These are phyloP conservation scores for Huso huso DNA, from an alignment of 2,797 vertebrate genomes.

Conservation along the genomic window DNA sequence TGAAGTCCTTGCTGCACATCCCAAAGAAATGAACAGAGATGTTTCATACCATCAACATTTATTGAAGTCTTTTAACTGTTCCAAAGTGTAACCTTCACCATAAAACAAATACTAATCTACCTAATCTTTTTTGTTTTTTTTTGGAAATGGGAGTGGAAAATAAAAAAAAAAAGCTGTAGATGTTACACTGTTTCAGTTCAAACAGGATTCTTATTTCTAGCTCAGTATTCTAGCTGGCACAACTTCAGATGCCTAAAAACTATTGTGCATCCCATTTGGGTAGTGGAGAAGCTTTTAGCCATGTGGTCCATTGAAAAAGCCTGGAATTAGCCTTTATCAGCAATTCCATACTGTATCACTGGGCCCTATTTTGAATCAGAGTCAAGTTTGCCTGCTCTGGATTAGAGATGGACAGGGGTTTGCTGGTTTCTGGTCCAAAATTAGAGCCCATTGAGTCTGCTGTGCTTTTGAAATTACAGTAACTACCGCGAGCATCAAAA, in stretches of 20 bases:
- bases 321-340: conserved; percentile 72
- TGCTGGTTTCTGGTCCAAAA: conserved; percentile 62
- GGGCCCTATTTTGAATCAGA: conserved; percentile 60
- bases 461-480: conserved; percentile 63
- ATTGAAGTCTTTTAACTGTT: conserved; percentile 30
- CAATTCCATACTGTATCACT: conserved; percentile 66
- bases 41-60: background rate
- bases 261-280: conserved; percentile 29
- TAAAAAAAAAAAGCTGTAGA: conserved; percentile 14
- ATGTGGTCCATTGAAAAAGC: conserved; percentile 26
- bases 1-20: no score
- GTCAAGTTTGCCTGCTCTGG: conserved; percentile 52
- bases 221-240: conserved; percentile 30
- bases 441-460: conserved; percentile 63
- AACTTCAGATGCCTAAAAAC: conserved; percentile 24
- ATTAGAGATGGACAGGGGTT: conserved; percentile 66
- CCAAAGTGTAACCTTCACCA: conserved; percentile 15
- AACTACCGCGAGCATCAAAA: conserved; percentile 55
- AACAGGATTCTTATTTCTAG: conserved; percentile 22
- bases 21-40: no score
- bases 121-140: conserved; percentile 18
- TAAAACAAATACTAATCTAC: conserved; percentile 5
- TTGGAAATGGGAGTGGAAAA: conserved; percentile 24
- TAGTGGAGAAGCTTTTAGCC: conserved; percentile 22
- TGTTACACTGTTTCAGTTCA: conserved; percentile 24